Evolutionary conservation across 2,888 invertebrate species (phyloP), one percentile per base, ranked within the genome.

Genomic region (Cosmopolites sordidus): DNA sequence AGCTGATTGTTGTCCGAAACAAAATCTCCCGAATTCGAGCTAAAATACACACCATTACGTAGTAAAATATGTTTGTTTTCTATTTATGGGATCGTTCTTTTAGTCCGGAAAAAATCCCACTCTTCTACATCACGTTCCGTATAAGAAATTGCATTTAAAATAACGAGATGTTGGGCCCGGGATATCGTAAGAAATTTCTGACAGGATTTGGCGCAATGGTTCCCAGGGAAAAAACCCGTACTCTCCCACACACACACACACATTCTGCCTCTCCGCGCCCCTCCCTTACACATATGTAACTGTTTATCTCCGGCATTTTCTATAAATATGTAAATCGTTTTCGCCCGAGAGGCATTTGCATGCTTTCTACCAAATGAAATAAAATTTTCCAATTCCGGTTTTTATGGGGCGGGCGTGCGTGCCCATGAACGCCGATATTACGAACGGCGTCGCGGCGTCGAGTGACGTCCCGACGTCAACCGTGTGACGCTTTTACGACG

Each of bases 71-170:
- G 22, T 22, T 22, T 22, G 22, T 22, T 22, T 22, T 22, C 22
- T 22, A 22, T 22, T 22, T 22, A 22, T 22, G 8, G 22, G 8
- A 22, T 22, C 22, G 22, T 22, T 22, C 22, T n/a, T n/a, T n/a
- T n/a, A n/a, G n/a, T n/a, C n/a, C n/a, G n/a, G 8, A 22, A 22
- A 8, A 22, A 22, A 22, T 5, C 3, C 3, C 37, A 29, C 54
- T 60, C 64, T 64, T 64, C 63, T 60, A 59, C 63, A 63, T 66
- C 66, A 67, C 66, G 66, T 66, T 63, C 60, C 56, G 55, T 46
- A 62, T 61, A 64, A 66, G 66, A 66, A 67, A 68, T 66, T 67
- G 67, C 68, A 67, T 67, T 67, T 67, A 66, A 38, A 29, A 66
- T 67, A 67, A 68, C 66, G 62, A 62, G 22, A 22, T 22, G 8